Evolutionary conservation across 2,888 invertebrate species (phyloP).

Genomic region (Plagodis dolabraria): DNA sequence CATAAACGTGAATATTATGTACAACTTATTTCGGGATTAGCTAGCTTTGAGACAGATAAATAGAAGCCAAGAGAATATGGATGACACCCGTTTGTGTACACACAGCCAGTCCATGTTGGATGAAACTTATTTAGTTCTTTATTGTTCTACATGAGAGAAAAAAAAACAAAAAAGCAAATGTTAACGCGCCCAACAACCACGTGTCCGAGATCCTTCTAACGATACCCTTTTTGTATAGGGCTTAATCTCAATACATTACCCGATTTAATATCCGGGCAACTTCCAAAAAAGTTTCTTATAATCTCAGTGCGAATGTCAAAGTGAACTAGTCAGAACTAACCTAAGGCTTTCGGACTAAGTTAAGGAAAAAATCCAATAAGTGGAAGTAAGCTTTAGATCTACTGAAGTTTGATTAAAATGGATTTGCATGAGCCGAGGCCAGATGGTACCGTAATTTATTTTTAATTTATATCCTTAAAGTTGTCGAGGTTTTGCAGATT

Average conservation of each 20-base stretch:
- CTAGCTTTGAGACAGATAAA: too few relatives aligned
- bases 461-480: slow-evolving; percentile 79
- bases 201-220: too few relatives aligned
- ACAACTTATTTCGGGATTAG: too few relatives aligned
- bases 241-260: too few relatives aligned
- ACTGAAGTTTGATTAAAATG: slow-evolving; percentile 66
- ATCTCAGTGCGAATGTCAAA: slow-evolving; percentile 20
- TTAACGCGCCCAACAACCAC: too few relatives aligned
- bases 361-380: slow-evolving; percentile 60
- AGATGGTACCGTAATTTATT: slow-evolving; percentile 77
- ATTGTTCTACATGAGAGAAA: background rate
- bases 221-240: too few relatives aligned
- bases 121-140: too few relatives aligned
- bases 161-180: too few relatives aligned
- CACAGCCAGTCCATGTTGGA: too few relatives aligned
- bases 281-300: slow-evolving; percentile 11
- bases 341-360: slow-evolving; percentile 34
- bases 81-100: too few relatives aligned
- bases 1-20: too few relatives aligned
- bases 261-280: slow-evolving; percentile 8
- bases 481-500: slow-evolving; percentile 55
- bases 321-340: slow-evolving; percentile 30
- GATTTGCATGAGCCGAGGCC: slow-evolving; percentile 73
- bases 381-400: slow-evolving; percentile 38
- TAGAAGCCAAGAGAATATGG: background rate